Evolutionary conservation across 2,113 vertebrate species (phyloP).

Genomic region (Solea senegalensis): DNA sequence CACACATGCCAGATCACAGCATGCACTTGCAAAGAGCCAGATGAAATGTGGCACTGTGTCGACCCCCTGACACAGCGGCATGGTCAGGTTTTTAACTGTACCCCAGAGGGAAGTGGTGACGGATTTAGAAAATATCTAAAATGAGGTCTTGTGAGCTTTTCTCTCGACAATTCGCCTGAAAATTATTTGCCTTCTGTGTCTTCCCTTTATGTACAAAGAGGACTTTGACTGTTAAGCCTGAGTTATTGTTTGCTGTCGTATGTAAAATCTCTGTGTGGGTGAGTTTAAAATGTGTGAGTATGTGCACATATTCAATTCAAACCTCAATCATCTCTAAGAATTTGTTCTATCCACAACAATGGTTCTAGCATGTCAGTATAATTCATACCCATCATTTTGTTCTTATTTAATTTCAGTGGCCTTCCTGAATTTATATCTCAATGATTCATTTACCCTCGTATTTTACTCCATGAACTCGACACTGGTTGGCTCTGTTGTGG

Average conservation of each 20-base stretch:
- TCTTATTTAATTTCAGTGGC: neutral
- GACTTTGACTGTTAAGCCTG: slow-evolving; percentile 35
- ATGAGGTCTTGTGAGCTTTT: slow-evolving; percentile 15
- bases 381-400: neutral
- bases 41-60: slow-evolving; percentile 16
- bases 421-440: neutral
- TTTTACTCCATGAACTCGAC: neutral
- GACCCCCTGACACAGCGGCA: slow-evolving; percentile 14
- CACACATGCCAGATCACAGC: neutral
- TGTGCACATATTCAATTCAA: neutral
- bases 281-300: neutral
- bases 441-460: neutral
- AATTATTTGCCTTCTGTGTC: slow-evolving; percentile 30
- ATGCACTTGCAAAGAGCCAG: slow-evolving; percentile 35
- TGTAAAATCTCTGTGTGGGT: slow-evolving; percentile 17
- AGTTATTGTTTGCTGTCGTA: slow-evolving; percentile 33
- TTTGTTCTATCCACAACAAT: slow-evolving; percentile 17
- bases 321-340: slow-evolving; percentile 16
- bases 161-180: slow-evolving; percentile 1
- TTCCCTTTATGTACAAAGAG: slow-evolving; percentile 29
- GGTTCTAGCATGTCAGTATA: slow-evolving; percentile 13
- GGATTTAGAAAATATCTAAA: slow-evolving; percentile 26
- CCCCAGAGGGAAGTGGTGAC: slow-evolving; percentile 29
- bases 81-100: neutral
- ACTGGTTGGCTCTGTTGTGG: slow-evolving; percentile 5